phyloP scores from a whole-genome alignment of 2,113 vertebrate genomes.

The Apodemus speciosus region DNA sequence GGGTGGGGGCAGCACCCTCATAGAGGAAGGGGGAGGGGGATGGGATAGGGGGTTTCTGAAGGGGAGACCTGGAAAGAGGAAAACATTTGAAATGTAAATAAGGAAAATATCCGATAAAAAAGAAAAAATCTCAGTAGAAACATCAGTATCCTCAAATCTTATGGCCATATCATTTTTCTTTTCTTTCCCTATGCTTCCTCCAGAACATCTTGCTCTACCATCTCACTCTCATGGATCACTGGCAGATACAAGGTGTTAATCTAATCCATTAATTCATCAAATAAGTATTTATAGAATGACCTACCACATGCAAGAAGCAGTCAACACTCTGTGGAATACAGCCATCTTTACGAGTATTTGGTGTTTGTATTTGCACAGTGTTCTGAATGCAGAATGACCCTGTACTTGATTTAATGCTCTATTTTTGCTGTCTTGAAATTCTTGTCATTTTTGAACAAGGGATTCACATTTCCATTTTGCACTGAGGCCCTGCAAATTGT shows the following conservation, averaged over 20 bases:
- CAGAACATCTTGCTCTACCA: slow-evolving; percentile 27
- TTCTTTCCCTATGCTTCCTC: neutral
- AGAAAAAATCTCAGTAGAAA: neutral
- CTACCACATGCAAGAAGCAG: neutral
- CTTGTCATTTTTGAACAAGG: slow-evolving; percentile 40
- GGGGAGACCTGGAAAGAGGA: too few species aligned
- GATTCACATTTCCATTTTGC: slow-evolving; percentile 18
- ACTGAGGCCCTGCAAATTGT: neutral
- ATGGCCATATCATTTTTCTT: slow-evolving; percentile 15
- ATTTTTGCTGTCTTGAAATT: slow-evolving; percentile 21
- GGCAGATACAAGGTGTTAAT: slow-evolving; percentile 45
- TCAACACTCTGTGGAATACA: neutral
- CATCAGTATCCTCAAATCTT: neutral
- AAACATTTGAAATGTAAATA: too few species aligned
- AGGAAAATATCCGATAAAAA: too few species aligned
- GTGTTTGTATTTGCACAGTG: neutral
- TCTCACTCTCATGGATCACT: neutral
- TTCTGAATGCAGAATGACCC: neutral
- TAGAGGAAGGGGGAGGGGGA: too few species aligned
- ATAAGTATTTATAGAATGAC: slow-evolving; percentile 34
- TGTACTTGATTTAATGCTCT: slow-evolving; percentile 23
- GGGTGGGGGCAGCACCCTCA: too few species aligned
- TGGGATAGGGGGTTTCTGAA: too few species aligned
- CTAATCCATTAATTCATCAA: slow-evolving; percentile 15
- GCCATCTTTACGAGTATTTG: neutral